Percentiles rank a stretch among this genome's conserved stretches.
Conservation (phyloP, 2,888 invertebrate genomes). For the Agelastica alni region DNA sequence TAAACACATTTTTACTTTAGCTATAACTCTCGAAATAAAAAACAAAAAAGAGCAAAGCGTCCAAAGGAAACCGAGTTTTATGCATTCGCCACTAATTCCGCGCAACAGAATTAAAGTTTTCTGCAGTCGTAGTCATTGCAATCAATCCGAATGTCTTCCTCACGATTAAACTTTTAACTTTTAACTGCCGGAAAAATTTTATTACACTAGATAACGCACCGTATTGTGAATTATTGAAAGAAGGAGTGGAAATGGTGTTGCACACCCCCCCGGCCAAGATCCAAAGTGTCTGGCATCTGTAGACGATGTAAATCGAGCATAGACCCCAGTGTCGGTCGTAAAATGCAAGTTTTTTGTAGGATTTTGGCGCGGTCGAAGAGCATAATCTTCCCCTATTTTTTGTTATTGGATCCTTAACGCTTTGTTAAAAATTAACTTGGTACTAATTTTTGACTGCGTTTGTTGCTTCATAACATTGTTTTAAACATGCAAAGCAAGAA, state of each 20-base stretch:
- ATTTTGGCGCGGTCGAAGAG: too few relatives aligned
- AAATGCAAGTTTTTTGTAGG: too few relatives aligned
- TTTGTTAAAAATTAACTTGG: too few relatives aligned
- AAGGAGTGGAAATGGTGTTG: background rate
- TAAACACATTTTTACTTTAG: too few relatives aligned
- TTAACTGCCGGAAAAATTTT: slow-evolving; percentile 33
- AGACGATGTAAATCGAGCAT: background rate
- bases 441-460: too few relatives aligned
- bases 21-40: too few relatives aligned
- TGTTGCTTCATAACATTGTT: too few relatives aligned
- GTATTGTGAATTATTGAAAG: slow-evolving; percentile 31
- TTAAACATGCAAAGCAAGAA: too few relatives aligned
- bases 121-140: slow-evolving; percentile 14
- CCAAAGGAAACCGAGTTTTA: too few relatives aligned
- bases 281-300: background rate
- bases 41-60: too few relatives aligned
- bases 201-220: slow-evolving; percentile 32
- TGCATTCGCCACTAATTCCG: slow-evolving; percentile 8
- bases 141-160: slow-evolving; percentile 29
- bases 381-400: too few relatives aligned
- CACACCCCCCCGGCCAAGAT: background rate
- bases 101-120: slow-evolving; percentile 13
- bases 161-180: slow-evolving; percentile 30
- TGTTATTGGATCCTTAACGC: too few relatives aligned
- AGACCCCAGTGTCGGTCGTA: background rate